Evolutionary conservation across 1,140 invertebrate genomes (phyloP).

Genomic region (Cephus cinctus): DNA sequence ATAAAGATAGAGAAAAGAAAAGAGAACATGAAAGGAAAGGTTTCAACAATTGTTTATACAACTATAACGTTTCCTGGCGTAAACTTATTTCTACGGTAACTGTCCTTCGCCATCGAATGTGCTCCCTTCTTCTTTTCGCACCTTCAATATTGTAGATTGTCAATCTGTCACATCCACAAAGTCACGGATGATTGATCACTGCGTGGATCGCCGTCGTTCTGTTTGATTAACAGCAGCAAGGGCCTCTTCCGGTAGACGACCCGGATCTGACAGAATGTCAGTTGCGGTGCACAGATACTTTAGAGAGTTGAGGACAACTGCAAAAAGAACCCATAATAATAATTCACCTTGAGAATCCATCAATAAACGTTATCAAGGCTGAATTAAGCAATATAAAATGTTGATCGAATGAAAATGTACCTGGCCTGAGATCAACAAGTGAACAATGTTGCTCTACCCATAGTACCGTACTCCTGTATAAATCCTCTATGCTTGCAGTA

Average conservation of each 20-base stretch:
- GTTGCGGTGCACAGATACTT: conserved; percentile 88
- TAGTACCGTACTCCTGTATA: conserved; percentile 85
- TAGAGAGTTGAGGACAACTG: conserved; percentile 90
- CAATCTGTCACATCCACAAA: no score
- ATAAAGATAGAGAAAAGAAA: no score
- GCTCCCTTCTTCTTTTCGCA: no score
- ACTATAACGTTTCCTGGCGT: no score
- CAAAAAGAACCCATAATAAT: conserved; percentile 39
- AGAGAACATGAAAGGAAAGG: no score
- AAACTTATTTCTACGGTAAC: conserved; percentile 2
- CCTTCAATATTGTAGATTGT: no score
- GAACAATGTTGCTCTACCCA: conserved; percentile 98
- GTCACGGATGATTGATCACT: conserved; percentile 29
- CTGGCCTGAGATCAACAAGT: conserved; percentile 86
- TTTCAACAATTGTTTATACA: no score
- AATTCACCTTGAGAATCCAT: conserved; percentile 1
- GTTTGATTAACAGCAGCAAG: conserved; percentile 58
- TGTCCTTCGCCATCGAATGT: background rate
- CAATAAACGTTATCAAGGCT: conserved; percentile 5
- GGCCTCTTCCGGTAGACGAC: conserved; percentile 84
- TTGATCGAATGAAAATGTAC: conserved; percentile 56
- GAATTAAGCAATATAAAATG: background rate
- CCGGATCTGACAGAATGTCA: conserved; percentile 87
- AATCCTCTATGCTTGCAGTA: conserved; percentile 85
- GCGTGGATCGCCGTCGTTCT: conserved; percentile 40